Evolutionary conservation across 2,888 invertebrate genomes (phyloP).

Genomic region (Dusona sp.): DNA sequence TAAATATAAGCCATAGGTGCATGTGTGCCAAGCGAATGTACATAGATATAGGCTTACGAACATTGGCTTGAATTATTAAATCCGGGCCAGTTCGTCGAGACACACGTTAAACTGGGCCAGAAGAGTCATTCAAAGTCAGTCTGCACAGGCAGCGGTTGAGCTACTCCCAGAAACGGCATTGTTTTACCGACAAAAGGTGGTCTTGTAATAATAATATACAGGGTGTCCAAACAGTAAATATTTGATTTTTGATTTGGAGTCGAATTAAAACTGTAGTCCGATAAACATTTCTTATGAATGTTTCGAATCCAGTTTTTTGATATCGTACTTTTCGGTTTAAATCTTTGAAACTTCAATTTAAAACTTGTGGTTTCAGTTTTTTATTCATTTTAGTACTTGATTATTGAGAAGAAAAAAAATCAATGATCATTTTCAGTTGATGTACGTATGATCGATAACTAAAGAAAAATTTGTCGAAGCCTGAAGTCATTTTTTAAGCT

Average conservation of each 20-base stretch:
- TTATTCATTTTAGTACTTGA: too few species aligned
- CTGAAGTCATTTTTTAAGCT: not conserved
- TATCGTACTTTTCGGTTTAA: not conserved
- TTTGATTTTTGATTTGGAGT: not conserved
- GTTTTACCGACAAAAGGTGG: constrained; percentile 42
- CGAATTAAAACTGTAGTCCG: not conserved
- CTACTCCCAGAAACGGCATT: constrained; percentile 56
- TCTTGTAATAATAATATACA: not conserved
- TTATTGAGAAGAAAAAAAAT: too few species aligned
- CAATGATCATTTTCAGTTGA: too few species aligned
- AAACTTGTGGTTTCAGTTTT: too few species aligned
- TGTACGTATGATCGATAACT: too few species aligned
- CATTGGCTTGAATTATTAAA: constrained; percentile 53
- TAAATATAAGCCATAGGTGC: not conserved
- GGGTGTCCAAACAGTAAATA: not conserved
- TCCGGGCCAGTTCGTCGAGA: constrained; percentile 63
- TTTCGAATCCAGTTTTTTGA: too few species aligned
- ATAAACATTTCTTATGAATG: too few species aligned
- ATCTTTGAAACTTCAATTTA: not conserved
- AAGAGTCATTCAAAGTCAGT: constrained; percentile 34
- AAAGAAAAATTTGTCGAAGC: too few species aligned
- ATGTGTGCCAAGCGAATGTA: constrained; percentile 11
- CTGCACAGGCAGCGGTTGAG: constrained; percentile 40
- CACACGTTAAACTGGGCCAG: constrained; percentile 64
- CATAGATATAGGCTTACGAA: not conserved